Conservation (phyloP, 2,113 vertebrate genomes). For the Crotalus helleri region DNA sequence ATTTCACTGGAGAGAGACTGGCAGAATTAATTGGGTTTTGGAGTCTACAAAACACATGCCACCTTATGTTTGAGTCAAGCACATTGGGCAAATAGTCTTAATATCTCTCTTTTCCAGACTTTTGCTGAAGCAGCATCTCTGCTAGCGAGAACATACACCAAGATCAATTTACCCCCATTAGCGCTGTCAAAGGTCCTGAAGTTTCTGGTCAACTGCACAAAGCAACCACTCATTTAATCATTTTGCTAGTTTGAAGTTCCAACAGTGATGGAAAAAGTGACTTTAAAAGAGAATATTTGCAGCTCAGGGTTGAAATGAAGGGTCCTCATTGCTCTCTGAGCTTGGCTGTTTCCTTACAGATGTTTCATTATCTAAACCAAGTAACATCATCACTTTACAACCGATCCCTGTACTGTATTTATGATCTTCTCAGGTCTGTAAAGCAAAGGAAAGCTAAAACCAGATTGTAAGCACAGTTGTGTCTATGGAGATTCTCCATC, state of each 20-base stretch:
- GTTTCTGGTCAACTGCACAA: background rate
- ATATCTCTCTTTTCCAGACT: background rate
- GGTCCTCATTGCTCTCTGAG: background rate
- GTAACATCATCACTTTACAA: background rate
- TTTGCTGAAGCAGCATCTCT: background rate
- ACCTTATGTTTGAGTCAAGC: background rate
- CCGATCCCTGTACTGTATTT: background rate
- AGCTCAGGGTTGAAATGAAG: background rate
- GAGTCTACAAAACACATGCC: background rate
- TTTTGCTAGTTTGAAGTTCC: background rate
- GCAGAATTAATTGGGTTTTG: background rate
- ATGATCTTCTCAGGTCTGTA: background rate
- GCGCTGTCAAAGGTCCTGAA: background rate
- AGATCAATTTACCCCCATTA: background rate
- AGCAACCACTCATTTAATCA: background rate
- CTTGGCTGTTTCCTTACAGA: background rate
- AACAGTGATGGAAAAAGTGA: background rate
- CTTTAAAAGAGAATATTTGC: background rate
- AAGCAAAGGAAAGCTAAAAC: background rate
- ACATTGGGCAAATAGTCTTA: background rate
- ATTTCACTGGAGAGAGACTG: background rate
- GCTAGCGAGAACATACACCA: background rate
- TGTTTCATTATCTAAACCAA: background rate
- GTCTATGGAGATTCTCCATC: too few relatives aligned
- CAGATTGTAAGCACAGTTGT: background rate